A percentile compares a stretch with the other conserved stretches of the same genome.
Evolutionary conservation across 2,113 vertebrate genomes (phyloP).

Genomic region (Alethe castanea): DNA sequence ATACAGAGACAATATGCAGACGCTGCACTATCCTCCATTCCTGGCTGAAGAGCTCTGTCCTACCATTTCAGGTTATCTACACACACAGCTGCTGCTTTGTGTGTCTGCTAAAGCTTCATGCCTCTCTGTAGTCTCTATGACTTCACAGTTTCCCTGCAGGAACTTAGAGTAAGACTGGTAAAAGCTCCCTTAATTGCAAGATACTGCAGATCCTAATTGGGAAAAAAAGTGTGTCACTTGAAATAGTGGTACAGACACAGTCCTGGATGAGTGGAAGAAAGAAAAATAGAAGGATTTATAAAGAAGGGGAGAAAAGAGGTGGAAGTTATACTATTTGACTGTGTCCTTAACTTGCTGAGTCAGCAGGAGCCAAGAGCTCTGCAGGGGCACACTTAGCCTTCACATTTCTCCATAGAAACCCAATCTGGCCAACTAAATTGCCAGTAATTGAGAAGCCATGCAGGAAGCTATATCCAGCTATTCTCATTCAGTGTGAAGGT

Average conservation of each 20-base stretch:
- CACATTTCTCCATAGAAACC: slow-evolving; percentile 28
- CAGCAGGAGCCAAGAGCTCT: slow-evolving; percentile 38
- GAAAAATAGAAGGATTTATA: neutral
- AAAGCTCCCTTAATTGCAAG: slow-evolving; percentile 17
- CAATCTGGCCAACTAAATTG: slow-evolving; percentile 56
- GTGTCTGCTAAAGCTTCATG: neutral
- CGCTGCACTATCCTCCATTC: neutral
- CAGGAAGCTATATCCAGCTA: slow-evolving; percentile 53
- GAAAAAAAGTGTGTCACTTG: accelerated
- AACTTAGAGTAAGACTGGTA: neutral
- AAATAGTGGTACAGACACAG: neutral
- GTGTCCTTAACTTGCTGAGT: slow-evolving; percentile 38
- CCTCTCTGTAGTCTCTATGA: neutral
- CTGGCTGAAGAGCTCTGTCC: neutral
- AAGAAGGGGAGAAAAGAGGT: neutral
- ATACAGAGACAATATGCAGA: neutral
- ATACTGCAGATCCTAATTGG: neutral
- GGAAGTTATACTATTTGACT: neutral
- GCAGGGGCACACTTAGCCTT: slow-evolving; percentile 44
- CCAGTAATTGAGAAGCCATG: slow-evolving; percentile 43
- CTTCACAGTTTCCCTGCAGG: slow-evolving; percentile 9
- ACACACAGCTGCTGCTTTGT: neutral
- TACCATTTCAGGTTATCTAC: neutral
- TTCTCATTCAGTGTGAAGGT: slow-evolving; percentile 57
- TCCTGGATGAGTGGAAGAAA: neutral